Evolutionary conservation across 2,888 invertebrate genomes (phyloP).

Genomic region (Desoria tigrina): DNA sequence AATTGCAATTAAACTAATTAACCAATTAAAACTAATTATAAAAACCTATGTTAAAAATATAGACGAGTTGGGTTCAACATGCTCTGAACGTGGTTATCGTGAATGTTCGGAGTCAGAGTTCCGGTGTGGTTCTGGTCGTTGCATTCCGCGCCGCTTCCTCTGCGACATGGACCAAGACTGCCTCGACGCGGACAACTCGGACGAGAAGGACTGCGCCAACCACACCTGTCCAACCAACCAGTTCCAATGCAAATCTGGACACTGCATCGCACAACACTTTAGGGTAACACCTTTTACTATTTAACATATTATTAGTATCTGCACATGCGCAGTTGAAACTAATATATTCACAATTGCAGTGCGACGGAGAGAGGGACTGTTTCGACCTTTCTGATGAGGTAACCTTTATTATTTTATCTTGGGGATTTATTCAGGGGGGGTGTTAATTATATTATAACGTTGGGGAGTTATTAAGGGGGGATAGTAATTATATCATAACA

Average conservation of each 20-base stretch:
- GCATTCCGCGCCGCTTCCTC: conserved; percentile 85
- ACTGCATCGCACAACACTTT: conserved; percentile 86
- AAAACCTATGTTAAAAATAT: too few relatives aligned
- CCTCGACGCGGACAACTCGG: conserved; percentile 76
- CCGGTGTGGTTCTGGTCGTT: conserved; percentile 85
- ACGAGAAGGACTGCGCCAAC: conserved; percentile 77
- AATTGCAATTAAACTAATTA: neutral
- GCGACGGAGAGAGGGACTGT: conserved; percentile 49
- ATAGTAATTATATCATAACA: too few relatives aligned
- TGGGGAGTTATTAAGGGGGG: too few relatives aligned
- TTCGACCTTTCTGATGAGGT: conserved; percentile 37
- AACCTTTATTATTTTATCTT: too few relatives aligned
- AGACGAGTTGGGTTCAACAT: conserved; percentile 80
- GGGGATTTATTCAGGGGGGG: too few relatives aligned
- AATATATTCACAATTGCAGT: too few relatives aligned
- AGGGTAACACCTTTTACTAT: conserved; percentile 63
- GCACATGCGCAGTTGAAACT: too few relatives aligned
- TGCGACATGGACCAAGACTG: conserved; percentile 97
- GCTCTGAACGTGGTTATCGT: conserved; percentile 75
- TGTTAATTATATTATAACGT: too few relatives aligned
- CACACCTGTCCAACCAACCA: conserved; percentile 62
- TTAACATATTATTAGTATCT: too few relatives aligned
- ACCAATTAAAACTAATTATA: too few relatives aligned
- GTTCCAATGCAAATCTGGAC: conserved; percentile 89
- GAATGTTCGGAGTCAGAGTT: conserved; percentile 87